Evolutionary conservation across 23 tunicate genomes (phyloP).

Genomic region (Styela plicata): DNA sequence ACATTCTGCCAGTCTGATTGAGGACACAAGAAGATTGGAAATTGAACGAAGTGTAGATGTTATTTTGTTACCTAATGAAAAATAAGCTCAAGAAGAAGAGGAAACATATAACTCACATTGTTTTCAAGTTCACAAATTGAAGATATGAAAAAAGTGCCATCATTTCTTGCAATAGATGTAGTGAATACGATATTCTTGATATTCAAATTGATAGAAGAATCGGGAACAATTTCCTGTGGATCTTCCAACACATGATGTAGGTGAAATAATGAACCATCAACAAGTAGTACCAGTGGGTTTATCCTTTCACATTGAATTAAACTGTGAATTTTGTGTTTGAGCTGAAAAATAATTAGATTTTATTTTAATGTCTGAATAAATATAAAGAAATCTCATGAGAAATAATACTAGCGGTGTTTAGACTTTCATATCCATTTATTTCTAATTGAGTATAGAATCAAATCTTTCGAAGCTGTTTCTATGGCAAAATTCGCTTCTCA

Average conservation of each 20-base stretch:
- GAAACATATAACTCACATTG: background rate
- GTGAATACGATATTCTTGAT: background rate
- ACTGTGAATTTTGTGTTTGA: constrained; percentile 15
- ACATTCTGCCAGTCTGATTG: too few relatives aligned
- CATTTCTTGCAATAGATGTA: background rate
- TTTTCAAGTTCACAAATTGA: background rate
- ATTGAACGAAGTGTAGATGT: too few relatives aligned
- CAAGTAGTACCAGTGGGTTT: constrained; percentile 8
- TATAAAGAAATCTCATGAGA: too few relatives aligned
- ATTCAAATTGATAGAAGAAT: background rate
- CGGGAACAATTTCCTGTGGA: constrained; percentile 12
- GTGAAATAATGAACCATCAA: constrained; percentile 9
- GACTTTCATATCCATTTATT: too few relatives aligned
- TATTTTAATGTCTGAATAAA: too few relatives aligned
- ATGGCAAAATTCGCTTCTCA: too few relatives aligned
- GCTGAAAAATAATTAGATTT: constrained; percentile 3
- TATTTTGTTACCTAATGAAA: too few relatives aligned
- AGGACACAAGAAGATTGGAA: too few relatives aligned
- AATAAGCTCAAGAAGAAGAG: background rate
- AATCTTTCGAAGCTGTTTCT: too few relatives aligned
- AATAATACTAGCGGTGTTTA: too few relatives aligned
- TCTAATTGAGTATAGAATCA: too few relatives aligned
- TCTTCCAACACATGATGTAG: constrained; percentile 13
- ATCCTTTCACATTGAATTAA: background rate
- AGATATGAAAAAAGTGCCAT: background rate